phyloP scores from a whole-genome alignment of 2,113 vertebrate genomes.

The Phalacrocorax pelagicus region DNA sequence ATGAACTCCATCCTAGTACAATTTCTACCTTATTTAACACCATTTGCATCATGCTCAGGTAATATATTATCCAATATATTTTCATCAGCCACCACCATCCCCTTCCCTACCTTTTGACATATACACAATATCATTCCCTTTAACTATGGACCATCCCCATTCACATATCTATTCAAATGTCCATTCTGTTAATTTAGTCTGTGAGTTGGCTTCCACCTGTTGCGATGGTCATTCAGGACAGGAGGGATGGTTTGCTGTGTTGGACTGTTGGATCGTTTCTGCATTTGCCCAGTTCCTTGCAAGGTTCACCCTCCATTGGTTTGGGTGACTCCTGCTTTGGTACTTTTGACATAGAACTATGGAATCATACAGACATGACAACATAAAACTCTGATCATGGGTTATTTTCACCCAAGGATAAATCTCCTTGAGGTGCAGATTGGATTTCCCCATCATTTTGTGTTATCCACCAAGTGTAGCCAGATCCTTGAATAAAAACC shows the following conservation, averaged over 20 bases:
- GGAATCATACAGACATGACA: neutral
- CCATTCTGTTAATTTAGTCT: neutral
- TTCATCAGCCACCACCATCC: neutral
- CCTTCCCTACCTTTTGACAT: neutral
- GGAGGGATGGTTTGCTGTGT: neutral
- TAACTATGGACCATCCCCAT: neutral
- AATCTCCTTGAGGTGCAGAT: neutral
- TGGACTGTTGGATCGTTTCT: neutral
- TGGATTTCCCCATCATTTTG: neutral
- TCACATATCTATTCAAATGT: neutral
- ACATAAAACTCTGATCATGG: neutral
- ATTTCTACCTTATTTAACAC: neutral
- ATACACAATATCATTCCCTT: neutral
- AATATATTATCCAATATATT: neutral
- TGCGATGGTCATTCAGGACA: neutral
- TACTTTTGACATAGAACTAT: neutral
- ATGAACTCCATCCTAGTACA: neutral
- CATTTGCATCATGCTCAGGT: neutral
- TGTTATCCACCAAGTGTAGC: neutral
- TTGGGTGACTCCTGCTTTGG: neutral
- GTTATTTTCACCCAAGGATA: neutral
- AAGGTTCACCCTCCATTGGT: neutral
- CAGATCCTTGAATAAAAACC: neutral
- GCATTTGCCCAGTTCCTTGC: neutral
- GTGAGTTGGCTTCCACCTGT: neutral